Base-by-base conservation (phyloP, 53 echinoderm and acorn worm species). In the Apostichopus leukothele region DNA sequence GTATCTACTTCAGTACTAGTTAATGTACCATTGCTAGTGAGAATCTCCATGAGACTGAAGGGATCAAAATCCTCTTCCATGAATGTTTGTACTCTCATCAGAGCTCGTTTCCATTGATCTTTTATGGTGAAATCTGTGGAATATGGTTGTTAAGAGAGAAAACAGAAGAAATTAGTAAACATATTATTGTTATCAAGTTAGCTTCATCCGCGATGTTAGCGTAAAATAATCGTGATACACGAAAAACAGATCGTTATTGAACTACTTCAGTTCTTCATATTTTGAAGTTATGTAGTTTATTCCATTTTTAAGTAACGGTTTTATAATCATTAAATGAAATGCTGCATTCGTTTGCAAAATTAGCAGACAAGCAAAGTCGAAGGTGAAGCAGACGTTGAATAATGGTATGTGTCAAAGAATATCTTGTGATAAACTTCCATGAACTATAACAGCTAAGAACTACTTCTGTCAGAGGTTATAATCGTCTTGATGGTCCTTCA, bases 1-100 rank as follows among this genome's bases (percentile, higher is more conserved):
- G 23, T 23, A 23, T 23, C 23, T 23, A 14, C 1, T 68, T 68
- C 68, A 19, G 18, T 19, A 14, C 18, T 18, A 6, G 71, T 68
- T 19, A 68, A 16, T 2, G 18, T 18, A 6, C 19, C 71, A 68
- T 68, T 18, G 16, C 13, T 16, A 68, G 19, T 6, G 19, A 68
- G 19, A 19, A 16, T 16, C 5, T 68, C 71, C 1, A 5, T 14
- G 1, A 68, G 71, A 19, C 71, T 68, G 71, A 19, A 16, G 6
- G 71, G 71, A 68, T 68, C 71, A 68, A 68, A 68, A n/a, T 68
- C 71, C 14, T 68, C 71, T 16, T 68, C 21, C 71, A 68, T 68
- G 19, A 16, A n/a, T 19, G 18, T n/a, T 68, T 18, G 71, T 19
- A 68, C 5, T 68, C 19, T 19, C 71, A 68, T 18, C 13, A 68